Conservation (phyloP, 1,140 invertebrate species). For the Heliothis subflexa region DNA sequence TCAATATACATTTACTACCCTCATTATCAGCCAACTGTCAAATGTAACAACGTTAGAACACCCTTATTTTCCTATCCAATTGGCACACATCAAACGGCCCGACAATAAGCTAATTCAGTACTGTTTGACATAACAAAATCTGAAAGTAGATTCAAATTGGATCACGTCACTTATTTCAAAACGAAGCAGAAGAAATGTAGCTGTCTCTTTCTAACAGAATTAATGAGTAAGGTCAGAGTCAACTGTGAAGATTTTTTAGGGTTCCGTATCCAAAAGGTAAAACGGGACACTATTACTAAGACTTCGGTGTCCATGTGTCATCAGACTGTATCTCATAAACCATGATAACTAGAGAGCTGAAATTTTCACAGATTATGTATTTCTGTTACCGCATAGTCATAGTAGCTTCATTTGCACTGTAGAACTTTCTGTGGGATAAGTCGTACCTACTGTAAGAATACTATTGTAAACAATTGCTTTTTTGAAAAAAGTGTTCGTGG, state of each 20-base stretch:
- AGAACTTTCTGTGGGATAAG: no score
- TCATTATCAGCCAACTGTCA: slow-evolving; percentile 29
- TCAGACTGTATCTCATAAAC: no score
- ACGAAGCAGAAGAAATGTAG: slow-evolving; percentile 41
- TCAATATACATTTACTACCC: slow-evolving; percentile 43
- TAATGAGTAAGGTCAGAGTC: slow-evolving; percentile 28
- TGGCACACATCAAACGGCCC: slow-evolving; percentile 48
- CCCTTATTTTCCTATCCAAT: slow-evolving; percentile 49
- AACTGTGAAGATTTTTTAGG: slow-evolving; percentile 2
- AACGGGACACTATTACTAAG: no score
- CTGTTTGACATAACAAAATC: slow-evolving; percentile 76
- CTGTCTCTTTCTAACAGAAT: slow-evolving; percentile 59
- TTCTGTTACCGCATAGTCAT: no score
- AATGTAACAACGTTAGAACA: slow-evolving; percentile 35
- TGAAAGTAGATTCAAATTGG: slow-evolving; percentile 76
- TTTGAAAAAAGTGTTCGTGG: no score
- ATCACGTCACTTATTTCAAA: slow-evolving; percentile 68
- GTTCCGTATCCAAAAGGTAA: no score
- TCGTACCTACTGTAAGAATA: no score
- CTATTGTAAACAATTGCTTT: no score
- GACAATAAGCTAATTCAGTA: slow-evolving; percentile 57
- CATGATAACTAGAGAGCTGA: no score
- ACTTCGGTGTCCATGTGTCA: no score
- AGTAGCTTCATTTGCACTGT: no score
- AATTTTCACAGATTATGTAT: no score